These are phyloP conservation scores for Cancer borealis DNA, from an alignment of 2,888 invertebrate genomes.

Conservation along the genomic window DNA sequence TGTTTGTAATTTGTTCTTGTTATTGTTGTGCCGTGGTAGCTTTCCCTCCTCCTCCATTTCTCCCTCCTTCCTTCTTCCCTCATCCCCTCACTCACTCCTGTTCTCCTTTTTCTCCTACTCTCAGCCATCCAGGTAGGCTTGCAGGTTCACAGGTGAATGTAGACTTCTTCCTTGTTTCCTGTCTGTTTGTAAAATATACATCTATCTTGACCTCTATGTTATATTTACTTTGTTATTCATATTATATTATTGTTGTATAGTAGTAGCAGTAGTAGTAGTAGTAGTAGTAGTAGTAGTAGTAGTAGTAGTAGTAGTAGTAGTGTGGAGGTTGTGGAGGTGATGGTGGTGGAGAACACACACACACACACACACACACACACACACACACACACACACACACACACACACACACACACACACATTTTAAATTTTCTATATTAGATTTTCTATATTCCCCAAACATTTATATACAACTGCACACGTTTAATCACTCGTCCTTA, in stretches of 20 bases:
- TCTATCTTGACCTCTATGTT: background rate
- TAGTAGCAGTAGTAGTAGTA: background rate
- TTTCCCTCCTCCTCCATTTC: background rate
- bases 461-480: background rate
- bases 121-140: background rate
- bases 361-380: conserved; percentile 2
- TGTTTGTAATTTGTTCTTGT: background rate
- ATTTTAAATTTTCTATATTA: background rate
- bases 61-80: background rate
- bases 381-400: conserved; percentile 10
- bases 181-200: background rate
- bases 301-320: background rate
- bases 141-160: background rate
- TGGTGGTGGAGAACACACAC: background rate
- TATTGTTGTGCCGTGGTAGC: background rate
- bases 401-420: background rate
- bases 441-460: background rate
- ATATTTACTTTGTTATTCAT: background rate
- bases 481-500: conserved; percentile 16
- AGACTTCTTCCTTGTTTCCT: background rate
- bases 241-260: background rate
- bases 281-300: conserved; percentile 11
- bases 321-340: too few relatives aligned
- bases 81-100: background rate
- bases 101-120: background rate